A percentile compares a stretch with the other conserved stretches of the same genome.
phyloP scores from a whole-genome alignment of 2,797 vertebrate genomes.

The Urosaurus nigricauda region DNA sequence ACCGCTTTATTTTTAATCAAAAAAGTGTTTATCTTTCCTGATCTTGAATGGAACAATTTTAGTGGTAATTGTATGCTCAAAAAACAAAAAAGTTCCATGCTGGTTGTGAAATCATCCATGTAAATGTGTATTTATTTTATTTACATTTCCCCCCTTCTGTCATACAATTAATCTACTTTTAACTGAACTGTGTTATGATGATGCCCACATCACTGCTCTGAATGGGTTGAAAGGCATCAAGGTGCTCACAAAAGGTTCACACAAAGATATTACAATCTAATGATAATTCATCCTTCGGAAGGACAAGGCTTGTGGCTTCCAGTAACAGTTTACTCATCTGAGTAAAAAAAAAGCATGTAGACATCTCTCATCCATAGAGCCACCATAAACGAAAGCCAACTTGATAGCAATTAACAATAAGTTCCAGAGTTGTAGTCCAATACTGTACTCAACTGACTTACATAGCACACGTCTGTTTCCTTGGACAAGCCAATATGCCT shows the following conservation, averaged over 20 bases:
- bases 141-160: slow-evolving; percentile 32
- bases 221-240: not conserved
- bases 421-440: too few relatives aligned
- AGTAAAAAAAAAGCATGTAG: not conserved
- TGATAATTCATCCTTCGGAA: not conserved
- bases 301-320: not conserved
- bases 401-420: too few relatives aligned
- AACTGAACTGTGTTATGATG: not conserved
- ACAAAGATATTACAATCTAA: not conserved
- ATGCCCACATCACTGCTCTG: not conserved
- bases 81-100: slow-evolving; percentile 3
- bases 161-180: slow-evolving; percentile 37
- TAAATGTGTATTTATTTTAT: slow-evolving; percentile 42
- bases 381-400: too few relatives aligned
- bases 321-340: not conserved
- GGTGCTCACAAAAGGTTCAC: not conserved
- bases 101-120: slow-evolving; percentile 55
- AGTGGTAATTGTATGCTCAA: slow-evolving; percentile 61
- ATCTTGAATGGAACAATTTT: slow-evolving; percentile 73
- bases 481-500: not conserved
- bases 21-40: slow-evolving; percentile 64
- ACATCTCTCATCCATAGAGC: too few relatives aligned
- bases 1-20: slow-evolving; percentile 68
- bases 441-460: too few relatives aligned
- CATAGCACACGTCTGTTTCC: not conserved